A percentile compares a stretch with the other conserved stretches of the same genome.
These are phyloP conservation scores for Notodonta dromedarius DNA, from an alignment of 2,888 invertebrate species.

Conservation along the genomic window DNA sequence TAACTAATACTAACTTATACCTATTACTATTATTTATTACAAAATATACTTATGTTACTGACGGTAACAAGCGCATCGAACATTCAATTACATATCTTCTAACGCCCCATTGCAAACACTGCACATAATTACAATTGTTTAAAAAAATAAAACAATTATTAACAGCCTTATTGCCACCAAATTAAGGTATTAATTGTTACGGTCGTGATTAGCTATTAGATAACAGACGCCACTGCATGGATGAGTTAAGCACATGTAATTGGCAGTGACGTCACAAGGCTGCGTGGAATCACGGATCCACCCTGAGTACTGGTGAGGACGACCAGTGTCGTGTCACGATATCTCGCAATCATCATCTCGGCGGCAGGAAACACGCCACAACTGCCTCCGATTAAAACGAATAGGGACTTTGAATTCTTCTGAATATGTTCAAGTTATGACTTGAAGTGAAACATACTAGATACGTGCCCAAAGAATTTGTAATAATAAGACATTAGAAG, in stretches of 20 bases:
- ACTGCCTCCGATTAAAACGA: constrained; percentile 2
- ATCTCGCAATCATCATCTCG: constrained; percentile 53
- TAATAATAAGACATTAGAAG: no score
- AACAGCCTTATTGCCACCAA: not conserved
- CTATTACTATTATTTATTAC: no score
- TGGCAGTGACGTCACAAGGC: constrained; percentile 67
- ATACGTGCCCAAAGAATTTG: no score
- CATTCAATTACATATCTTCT: not conserved
- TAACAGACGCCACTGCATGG: constrained; percentile 50
- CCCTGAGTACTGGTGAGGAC: constrained; percentile 54
- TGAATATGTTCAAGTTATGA: no score
- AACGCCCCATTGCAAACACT: not conserved
- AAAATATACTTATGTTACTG: no score
- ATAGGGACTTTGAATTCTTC: not conserved
- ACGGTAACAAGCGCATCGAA: not conserved
- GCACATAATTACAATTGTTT: not conserved
- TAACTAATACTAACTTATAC: no score
- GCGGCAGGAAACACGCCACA: constrained; percentile 59
- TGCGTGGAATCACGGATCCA: constrained; percentile 52
- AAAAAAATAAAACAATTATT: not conserved
- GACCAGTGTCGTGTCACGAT: constrained; percentile 64
- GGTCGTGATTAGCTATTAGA: constrained; percentile 55
- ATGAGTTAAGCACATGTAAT: constrained; percentile 48
- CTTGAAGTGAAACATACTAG: no score
- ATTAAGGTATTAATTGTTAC: constrained; percentile 41